Conservation (phyloP, 2,797 vertebrate genomes). For the Diceros bicornis region DNA sequence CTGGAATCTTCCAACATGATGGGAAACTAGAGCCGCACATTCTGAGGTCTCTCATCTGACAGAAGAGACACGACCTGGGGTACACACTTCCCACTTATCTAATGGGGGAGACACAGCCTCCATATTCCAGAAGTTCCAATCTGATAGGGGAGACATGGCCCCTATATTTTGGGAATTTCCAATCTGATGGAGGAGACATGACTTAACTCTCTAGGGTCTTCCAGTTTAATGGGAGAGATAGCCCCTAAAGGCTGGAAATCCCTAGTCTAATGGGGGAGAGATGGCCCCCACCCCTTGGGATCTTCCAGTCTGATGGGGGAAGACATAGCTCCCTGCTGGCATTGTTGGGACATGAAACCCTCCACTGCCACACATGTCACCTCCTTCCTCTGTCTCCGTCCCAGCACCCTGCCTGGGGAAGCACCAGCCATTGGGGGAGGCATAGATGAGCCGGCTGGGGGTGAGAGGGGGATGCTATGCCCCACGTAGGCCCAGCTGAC, state of each 20-base stretch:
- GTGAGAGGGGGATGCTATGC: accelerated
- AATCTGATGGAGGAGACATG: conserved; percentile 63
- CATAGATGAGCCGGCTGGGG: neutral
- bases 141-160: neutral
- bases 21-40: neutral
- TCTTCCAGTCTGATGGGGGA: neutral
- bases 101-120: neutral
- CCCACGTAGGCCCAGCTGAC: neutral
- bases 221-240: neutral
- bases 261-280: neutral
- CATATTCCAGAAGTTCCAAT: conserved; percentile 26
- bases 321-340: neutral
- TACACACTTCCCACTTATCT: neutral
- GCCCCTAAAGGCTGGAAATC: neutral
- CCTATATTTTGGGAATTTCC: neutral
- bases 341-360: neutral
- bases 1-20: neutral
- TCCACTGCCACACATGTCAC: neutral
- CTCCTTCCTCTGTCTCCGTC: conserved; percentile 66
- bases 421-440: neutral
- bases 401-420: neutral
- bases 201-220: neutral
- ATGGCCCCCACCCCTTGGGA: neutral
- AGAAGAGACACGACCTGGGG: neutral
- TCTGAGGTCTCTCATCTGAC: neutral